Evolutionary conservation across 30 jellyfish, hydroid and myxozoan species (phyloP).

Genomic region (Hydractinia echinata): DNA sequence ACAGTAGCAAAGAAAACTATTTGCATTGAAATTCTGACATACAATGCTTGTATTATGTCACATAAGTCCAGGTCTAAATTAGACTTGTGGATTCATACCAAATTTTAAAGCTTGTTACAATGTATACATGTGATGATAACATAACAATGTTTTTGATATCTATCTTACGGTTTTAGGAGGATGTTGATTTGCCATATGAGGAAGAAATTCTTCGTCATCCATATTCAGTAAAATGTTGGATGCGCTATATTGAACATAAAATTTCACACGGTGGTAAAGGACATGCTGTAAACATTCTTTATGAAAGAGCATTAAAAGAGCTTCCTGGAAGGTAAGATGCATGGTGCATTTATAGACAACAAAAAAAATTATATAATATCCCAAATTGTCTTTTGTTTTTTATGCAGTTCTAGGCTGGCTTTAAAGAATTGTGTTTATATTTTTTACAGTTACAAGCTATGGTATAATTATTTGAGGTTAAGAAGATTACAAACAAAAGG

Average conservation of each 20-base stretch:
- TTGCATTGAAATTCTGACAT: too few species aligned
- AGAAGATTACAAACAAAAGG: constrained; percentile 76
- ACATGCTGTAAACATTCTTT: constrained; percentile 65
- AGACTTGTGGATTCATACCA: too few species aligned
- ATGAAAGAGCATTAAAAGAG: constrained; percentile 91
- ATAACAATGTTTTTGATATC: neutral
- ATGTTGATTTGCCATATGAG: constrained; percentile 87
- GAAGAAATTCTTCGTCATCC: constrained; percentile 97
- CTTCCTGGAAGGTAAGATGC: constrained; percentile 81
- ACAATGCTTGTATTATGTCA: too few species aligned
- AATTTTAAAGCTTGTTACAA: too few species aligned
- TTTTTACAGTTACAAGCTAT: constrained; percentile 71
- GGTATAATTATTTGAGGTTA: constrained; percentile 85
- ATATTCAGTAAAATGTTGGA: constrained; percentile 90
- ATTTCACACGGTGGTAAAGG: constrained; percentile 56
- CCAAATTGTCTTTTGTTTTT: neutral
- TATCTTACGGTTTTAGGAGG: constrained; percentile 54
- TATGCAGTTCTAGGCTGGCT: neutral
- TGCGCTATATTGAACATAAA: constrained; percentile 84
- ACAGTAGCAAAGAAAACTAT: too few species aligned
- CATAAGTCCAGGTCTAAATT: too few species aligned
- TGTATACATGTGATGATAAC: neutral
- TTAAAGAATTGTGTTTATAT: neutral
- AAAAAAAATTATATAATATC: neutral
- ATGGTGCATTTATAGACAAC: too few species aligned